A percentile compares a stretch with the other conserved stretches of the same genome.
Evolutionary conservation across 2,113 vertebrate species (phyloP).

Genomic region (Cololabis saira): DNA sequence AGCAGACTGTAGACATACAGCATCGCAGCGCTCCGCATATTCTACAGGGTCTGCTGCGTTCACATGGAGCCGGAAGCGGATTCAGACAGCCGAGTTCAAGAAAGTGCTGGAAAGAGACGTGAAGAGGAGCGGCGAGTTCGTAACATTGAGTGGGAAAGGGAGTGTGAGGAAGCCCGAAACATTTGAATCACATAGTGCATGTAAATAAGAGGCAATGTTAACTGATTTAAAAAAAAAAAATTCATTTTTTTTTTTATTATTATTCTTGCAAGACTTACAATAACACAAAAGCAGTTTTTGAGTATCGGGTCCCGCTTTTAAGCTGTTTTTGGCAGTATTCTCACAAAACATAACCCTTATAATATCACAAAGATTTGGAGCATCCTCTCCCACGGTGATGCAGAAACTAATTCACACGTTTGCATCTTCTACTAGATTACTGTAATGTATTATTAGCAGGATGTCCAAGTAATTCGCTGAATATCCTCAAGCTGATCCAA

Average conservation of each 20-base stretch:
- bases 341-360: not conserved
- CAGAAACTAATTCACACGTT: no score
- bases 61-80: slow-evolving; percentile 7
- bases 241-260: not conserved
- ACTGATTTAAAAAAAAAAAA: no score
- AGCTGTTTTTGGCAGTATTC: not conserved
- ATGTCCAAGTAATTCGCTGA: no score
- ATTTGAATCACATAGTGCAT: not conserved
- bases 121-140: not conserved
- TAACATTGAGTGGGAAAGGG: not conserved
- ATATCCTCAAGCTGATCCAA: no score
- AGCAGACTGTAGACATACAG: slow-evolving; percentile 39
- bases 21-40: slow-evolving; percentile 46
- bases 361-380: no score
- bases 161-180: not conserved
- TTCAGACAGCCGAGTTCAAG: slow-evolving; percentile 18
- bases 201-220: not conserved
- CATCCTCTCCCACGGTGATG: no score
- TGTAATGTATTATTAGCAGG: no score
- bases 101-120: not conserved
- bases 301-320: not conserved
- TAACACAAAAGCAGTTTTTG: not conserved
- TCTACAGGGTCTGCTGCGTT: slow-evolving; percentile 27
- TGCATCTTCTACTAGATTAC: no score
- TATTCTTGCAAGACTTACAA: not conserved